A percentile compares a stretch with the other conserved stretches of the same genome.
Conservation (phyloP, 1,140 invertebrate genomes). For the Hylaeus anthracinus region DNA sequence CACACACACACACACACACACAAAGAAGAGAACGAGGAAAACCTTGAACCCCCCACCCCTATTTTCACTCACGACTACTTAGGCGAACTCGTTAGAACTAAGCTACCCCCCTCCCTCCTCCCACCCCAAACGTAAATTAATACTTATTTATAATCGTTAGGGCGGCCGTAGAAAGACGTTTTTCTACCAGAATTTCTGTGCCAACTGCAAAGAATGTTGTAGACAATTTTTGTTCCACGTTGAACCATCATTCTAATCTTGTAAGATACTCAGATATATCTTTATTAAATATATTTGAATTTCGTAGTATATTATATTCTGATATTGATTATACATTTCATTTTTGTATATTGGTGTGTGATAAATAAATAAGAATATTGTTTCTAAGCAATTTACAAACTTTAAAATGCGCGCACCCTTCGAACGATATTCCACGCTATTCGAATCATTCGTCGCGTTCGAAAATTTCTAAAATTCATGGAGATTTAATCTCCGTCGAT, state of each 20-base stretch:
- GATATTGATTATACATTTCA: conserved; percentile 80
- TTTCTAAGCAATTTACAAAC: conserved; percentile 76
- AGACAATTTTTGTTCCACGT: conserved; percentile 77
- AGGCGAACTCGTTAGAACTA: conserved; percentile 74
- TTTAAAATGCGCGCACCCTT: neutral
- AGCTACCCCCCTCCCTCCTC: conserved; percentile 52
- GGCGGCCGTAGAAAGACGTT: conserved; percentile 75
- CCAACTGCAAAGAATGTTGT: conserved; percentile 80
- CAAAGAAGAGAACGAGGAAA: conserved; percentile 14
- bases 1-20: neutral
- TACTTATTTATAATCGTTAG: conserved; percentile 79
- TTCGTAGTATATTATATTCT: conserved; percentile 81
- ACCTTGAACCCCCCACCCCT: conserved; percentile 43
- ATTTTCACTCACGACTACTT: conserved; percentile 77
- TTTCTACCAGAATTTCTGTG: conserved; percentile 80
- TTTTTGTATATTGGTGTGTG: conserved; percentile 82
- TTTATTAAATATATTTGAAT: conserved; percentile 81
- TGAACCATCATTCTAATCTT: conserved; percentile 80
- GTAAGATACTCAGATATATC: conserved; percentile 81
- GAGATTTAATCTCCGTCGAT: too few relatives aligned
- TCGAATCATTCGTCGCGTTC: neutral
- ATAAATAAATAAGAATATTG: conserved; percentile 82
- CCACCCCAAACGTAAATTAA: conserved; percentile 66
- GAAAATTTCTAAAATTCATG: too few relatives aligned
- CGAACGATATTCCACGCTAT: neutral